Conservation (phyloP, 2,888 invertebrate species). For the Byasa hedistus region DNA sequence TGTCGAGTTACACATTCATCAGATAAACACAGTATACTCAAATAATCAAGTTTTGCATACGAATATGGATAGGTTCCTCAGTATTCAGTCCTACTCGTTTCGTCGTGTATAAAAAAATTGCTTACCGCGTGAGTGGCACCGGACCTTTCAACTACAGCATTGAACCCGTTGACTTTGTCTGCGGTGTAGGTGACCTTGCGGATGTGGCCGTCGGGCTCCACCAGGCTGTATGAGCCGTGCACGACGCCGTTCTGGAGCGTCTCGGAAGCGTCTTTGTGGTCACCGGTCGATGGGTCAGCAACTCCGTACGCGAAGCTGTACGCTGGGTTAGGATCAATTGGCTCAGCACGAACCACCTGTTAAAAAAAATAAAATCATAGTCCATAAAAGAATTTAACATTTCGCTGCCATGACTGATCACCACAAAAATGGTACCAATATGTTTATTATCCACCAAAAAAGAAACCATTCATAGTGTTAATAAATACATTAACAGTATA, state of each 20-base stretch:
- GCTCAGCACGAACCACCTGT: conserved; percentile 68
- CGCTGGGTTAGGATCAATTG: conserved; percentile 75
- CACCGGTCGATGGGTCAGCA: conserved; percentile 73
- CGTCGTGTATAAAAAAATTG: background rate
- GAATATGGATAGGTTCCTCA: background rate
- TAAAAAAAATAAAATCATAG: background rate
- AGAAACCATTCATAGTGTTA: no score
- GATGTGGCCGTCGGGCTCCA: conserved; percentile 75
- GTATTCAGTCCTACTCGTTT: background rate
- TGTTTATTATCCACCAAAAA: no score
- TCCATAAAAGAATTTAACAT: background rate
- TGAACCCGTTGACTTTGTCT: conserved; percentile 75
- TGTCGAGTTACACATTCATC: conserved; percentile 26
- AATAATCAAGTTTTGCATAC: no score
- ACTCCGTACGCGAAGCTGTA: conserved; percentile 78
- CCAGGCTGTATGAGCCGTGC: conserved; percentile 76
- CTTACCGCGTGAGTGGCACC: conserved; percentile 65
- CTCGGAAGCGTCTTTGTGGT: conserved; percentile 75
- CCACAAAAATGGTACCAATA: no score
- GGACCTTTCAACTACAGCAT: conserved; percentile 75
- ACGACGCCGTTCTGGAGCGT: conserved; percentile 76
- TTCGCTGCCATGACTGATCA: background rate
- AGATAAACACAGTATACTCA: background rate
- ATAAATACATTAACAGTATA: background rate
- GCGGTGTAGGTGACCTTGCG: conserved; percentile 77